phyloP scores from a whole-genome alignment of 2,888 invertebrate genomes.

The Petrolisthes manimaculis region DNA sequence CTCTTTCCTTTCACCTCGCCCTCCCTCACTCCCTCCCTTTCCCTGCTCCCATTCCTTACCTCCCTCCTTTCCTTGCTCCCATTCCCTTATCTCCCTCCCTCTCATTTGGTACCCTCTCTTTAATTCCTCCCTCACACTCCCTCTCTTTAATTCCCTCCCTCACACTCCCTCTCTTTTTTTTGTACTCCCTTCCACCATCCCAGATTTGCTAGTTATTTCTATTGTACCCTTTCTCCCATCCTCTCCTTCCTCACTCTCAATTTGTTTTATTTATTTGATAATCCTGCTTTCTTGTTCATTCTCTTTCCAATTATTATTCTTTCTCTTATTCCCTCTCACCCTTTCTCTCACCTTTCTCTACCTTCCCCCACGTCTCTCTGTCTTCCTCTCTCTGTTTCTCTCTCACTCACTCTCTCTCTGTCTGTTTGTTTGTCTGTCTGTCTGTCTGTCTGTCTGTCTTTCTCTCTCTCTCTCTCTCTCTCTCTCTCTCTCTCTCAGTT shows the following conservation, averaged over 20 bases:
- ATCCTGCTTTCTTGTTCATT: too few species aligned
- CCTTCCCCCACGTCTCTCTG: not conserved
- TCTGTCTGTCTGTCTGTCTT: conserved; percentile 1
- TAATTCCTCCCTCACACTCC: not conserved
- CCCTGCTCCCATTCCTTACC: not conserved
- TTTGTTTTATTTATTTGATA: too few species aligned
- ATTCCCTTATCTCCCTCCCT: not conserved
- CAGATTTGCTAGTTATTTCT: too few species aligned
- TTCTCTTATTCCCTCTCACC: not conserved
- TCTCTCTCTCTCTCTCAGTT: too few species aligned
- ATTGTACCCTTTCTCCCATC: too few species aligned
- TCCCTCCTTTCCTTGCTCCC: not conserved
- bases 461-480: not conserved
- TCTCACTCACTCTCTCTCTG: conserved; percentile 13
- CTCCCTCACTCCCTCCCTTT: not conserved
- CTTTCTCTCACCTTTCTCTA: too few species aligned
- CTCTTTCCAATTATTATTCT: not conserved
- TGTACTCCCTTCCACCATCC: not conserved
- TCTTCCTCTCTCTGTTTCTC: conserved; percentile 7
- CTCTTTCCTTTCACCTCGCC: not conserved
- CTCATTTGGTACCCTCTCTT: not conserved
- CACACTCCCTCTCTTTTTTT: not conserved
- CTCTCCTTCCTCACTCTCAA: too few species aligned
- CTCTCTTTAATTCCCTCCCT: not conserved
- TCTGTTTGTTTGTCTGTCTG: conserved; percentile 28